Conservation (phyloP, 2,888 invertebrate genomes). For the Dryobotodes eremita region DNA sequence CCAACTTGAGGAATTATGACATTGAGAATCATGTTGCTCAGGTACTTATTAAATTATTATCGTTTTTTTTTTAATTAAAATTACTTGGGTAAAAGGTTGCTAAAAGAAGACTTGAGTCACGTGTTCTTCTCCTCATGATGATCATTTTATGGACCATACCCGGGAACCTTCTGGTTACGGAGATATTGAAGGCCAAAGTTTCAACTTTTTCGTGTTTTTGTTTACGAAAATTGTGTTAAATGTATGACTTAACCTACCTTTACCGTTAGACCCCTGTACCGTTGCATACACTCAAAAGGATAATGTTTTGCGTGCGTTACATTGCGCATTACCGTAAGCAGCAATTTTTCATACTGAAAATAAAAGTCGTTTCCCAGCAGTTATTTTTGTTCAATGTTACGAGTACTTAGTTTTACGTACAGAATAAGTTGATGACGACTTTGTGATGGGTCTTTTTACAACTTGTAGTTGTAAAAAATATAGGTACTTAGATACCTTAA, state of each 20-base stretch:
- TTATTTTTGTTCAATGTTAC: background rate
- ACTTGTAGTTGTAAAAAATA: background rate
- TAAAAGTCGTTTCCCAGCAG: background rate
- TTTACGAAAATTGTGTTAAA: background rate
- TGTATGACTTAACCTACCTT: background rate
- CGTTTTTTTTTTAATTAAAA: background rate
- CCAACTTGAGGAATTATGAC: conserved; percentile 75
- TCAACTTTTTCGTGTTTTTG: background rate
- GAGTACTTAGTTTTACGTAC: background rate
- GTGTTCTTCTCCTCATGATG: background rate
- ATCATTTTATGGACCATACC: background rate
- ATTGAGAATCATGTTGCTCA: conserved; percentile 73
- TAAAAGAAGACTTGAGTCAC: background rate
- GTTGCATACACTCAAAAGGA: background rate
- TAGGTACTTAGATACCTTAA: background rate
- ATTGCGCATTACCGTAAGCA: background rate
- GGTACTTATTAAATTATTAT: conserved; percentile 22
- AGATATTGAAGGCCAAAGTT: background rate
- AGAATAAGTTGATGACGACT: background rate
- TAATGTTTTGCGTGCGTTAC: background rate
- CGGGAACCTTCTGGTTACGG: background rate
- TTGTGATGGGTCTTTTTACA: background rate
- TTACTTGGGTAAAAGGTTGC: background rate
- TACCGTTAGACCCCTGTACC: background rate
- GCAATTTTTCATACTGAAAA: background rate